Conservation (phyloP, 2,888 invertebrate genomes). For the Pristionchus japonicus region DNA sequence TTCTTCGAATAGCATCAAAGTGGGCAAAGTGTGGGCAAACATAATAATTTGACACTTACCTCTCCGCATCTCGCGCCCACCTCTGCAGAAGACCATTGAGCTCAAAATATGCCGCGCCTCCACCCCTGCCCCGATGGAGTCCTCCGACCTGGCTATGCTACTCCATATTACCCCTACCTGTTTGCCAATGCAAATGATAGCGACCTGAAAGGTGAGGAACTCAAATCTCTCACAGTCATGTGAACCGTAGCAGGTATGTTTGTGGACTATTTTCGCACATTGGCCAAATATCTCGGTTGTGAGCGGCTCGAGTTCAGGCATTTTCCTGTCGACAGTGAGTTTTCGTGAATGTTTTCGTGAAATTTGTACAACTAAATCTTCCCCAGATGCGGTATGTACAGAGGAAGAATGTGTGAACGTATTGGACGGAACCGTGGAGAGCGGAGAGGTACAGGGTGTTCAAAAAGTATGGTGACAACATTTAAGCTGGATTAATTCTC, state of each 20-base stretch:
- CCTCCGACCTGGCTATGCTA: neutral
- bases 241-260: neutral
- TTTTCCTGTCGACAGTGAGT: neutral
- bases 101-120: neutral
- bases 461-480: too few relatives aligned
- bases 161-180: neutral
- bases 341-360: too few relatives aligned
- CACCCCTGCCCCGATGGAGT: slow-evolving; percentile 1
- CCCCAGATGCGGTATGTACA: neutral
- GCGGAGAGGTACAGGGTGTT: neutral
- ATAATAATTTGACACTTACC: neutral
- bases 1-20: neutral
- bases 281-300: neutral
- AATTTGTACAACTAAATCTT: too few relatives aligned
- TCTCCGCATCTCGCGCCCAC: neutral
- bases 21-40: neutral
- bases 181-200: neutral
- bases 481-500: too few relatives aligned
- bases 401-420: neutral
- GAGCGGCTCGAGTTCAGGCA: neutral
- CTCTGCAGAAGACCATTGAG: neutral
- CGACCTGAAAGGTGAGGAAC: neutral
- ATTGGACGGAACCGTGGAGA: neutral
- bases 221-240: too few relatives aligned
- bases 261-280: neutral